Conservation (phyloP, 2,888 invertebrate genomes). For the Oligia fasciuncula region DNA sequence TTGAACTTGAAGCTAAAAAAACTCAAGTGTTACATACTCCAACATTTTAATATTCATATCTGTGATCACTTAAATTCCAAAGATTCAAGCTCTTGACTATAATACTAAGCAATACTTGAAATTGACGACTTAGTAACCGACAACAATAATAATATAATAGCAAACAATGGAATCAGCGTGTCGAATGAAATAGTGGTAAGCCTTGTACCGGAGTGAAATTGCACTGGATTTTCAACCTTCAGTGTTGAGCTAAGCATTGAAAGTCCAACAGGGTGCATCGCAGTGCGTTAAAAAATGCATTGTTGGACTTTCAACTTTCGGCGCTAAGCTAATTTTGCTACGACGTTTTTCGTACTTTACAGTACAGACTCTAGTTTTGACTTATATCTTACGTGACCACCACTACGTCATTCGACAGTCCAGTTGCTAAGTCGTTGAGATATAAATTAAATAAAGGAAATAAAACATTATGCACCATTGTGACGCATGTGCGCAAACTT, state of each 20-base stretch:
- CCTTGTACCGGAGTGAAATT: not conserved
- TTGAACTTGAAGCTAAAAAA: conserved; percentile 19
- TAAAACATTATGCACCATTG: conserved; percentile 83
- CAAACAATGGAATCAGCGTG: not conserved
- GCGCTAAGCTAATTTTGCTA: not conserved
- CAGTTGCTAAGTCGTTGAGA: conserved; percentile 32
- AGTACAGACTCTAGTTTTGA: not conserved
- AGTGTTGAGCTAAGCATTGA: not conserved
- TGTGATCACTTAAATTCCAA: conserved; percentile 38
- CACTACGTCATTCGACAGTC: not conserved
- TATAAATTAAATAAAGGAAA: conserved; percentile 63
- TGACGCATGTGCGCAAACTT: conserved; percentile 65
- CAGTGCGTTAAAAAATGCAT: not conserved
- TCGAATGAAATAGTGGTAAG: not conserved
- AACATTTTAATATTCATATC: conserved; percentile 12
- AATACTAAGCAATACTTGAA: conserved; percentile 67
- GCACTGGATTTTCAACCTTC: not conserved
- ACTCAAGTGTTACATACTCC: conserved; percentile 10
- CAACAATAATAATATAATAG: not conserved
- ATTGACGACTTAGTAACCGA: conserved; percentile 36
- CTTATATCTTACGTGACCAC: too few relatives aligned
- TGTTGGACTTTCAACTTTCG: not conserved
- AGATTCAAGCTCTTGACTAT: conserved; percentile 53
- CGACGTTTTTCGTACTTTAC: not conserved
- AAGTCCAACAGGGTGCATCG: not conserved